Evolutionary conservation across 1,140 invertebrate species (phyloP).

Genomic region (Pseudomyrmex pallidus): DNA sequence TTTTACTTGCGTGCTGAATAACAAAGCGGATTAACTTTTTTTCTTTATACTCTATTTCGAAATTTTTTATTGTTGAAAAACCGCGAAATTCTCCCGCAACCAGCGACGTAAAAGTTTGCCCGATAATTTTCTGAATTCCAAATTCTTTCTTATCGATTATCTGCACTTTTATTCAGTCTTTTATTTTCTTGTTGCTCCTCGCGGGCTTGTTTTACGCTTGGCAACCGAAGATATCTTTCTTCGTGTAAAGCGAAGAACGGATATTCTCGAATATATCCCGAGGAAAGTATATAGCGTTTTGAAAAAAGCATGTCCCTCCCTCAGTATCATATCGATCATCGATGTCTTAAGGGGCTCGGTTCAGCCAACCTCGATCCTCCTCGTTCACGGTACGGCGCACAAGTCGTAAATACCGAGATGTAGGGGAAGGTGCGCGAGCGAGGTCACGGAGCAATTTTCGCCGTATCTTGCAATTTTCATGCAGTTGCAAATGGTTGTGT

Average conservation of each 20-base stretch:
- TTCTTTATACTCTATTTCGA: neutral
- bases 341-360: constrained; percentile 15
- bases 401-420: constrained; percentile 27
- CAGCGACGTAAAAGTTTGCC: constrained; percentile 32
- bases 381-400: neutral
- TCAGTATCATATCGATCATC: constrained; percentile 62
- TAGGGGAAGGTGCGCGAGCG: constrained; percentile 46
- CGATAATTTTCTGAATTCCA: constrained; percentile 49
- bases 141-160: constrained; percentile 50
- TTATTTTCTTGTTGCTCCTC: constrained; percentile 27
- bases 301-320: constrained; percentile 20
- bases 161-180: constrained; percentile 21
- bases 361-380: constrained; percentile 33
- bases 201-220: constrained; percentile 3
- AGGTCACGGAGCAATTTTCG: constrained; percentile 53
- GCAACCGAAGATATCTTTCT: constrained; percentile 30
- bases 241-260: constrained; percentile 19
- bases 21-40: constrained; percentile 14
- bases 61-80: constrained; percentile 36
- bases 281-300: constrained; percentile 7
- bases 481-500: constrained; percentile 58
- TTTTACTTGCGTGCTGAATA: constrained; percentile 16
- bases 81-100: constrained; percentile 1
- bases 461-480: constrained; percentile 62
- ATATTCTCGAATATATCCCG: constrained; percentile 31